These are phyloP conservation scores for Rallus limicola DNA, from an alignment of 2,113 vertebrate species.

Conservation along the genomic window DNA sequence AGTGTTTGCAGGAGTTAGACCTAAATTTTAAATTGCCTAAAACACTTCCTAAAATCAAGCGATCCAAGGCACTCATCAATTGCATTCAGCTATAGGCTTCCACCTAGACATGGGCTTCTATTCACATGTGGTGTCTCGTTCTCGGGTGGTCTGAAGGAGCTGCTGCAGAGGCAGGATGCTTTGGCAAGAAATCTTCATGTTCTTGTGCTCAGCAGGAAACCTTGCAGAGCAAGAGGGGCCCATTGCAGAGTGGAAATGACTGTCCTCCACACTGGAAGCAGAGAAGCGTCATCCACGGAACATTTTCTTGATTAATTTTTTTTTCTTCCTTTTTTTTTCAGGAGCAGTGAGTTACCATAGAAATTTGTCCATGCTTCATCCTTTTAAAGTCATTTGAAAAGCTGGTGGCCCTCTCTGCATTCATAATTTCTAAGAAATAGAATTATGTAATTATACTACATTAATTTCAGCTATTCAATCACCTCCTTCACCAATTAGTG, in stretches of 20 bases:
- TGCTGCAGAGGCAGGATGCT: not conserved
- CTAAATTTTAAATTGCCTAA: not conserved
- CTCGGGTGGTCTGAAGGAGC: not conserved
- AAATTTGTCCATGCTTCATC: not conserved
- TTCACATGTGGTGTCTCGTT: rapidly evolving
- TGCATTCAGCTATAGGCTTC: not conserved
- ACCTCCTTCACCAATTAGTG: not conserved
- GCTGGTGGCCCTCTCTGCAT: not conserved
- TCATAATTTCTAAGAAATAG: not conserved
- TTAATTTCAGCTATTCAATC: not conserved
- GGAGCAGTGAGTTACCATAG: not conserved
- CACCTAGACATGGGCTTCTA: not conserved
- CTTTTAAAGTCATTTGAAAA: not conserved
- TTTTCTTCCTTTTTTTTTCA: rapidly evolving
- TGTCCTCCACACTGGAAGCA: not conserved
- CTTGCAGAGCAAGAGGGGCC: not conserved
- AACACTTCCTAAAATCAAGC: not conserved
- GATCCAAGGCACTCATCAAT: not conserved
- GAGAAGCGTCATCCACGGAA: not conserved
- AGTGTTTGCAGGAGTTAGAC: not conserved
- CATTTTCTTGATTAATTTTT: not conserved
- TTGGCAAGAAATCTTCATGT: rapidly evolving
- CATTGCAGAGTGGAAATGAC: not conserved
- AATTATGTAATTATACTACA: not conserved
- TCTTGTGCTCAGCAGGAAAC: not conserved